phyloP scores from a whole-genome alignment of 64 coral and sea anemone genomes.

The Montipora foliosa region DNA sequence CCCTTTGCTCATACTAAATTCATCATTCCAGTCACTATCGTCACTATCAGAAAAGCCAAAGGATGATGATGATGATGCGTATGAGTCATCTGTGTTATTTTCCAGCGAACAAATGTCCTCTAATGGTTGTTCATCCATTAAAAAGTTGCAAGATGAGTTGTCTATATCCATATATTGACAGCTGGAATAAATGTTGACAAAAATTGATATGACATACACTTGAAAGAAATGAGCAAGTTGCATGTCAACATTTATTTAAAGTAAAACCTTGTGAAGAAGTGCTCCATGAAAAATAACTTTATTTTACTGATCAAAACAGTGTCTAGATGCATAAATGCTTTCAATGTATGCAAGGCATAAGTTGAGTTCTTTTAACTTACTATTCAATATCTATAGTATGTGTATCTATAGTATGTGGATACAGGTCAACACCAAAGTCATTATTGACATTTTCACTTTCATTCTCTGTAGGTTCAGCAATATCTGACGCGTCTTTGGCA shows the following conservation, averaged over 20 bases:
- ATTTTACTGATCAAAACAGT: not conserved
- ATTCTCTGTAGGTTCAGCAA: too few species aligned
- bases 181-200: not conserved
- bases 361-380: not conserved
- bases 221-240: not conserved
- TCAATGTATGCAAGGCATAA: not conserved
- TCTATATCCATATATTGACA: not conserved
- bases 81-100: not conserved
- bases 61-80: not conserved
- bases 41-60: not conserved
- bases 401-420: too few species aligned
- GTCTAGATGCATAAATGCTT: not conserved
- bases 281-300: too few species aligned
- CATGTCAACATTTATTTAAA: too few species aligned
- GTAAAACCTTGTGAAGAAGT: too few species aligned
- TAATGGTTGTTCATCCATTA: not conserved
- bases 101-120: not conserved
- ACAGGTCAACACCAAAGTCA: too few species aligned
- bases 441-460: too few species aligned
- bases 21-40: conserved; percentile 47
- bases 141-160: not conserved
- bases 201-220: not conserved
- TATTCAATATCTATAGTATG: not conserved
- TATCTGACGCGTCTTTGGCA: too few species aligned
- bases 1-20: conserved; percentile 58